Base-by-base conservation (phyloP, 2,113 vertebrate genomes). In the Jaculus jaculus region DNA sequence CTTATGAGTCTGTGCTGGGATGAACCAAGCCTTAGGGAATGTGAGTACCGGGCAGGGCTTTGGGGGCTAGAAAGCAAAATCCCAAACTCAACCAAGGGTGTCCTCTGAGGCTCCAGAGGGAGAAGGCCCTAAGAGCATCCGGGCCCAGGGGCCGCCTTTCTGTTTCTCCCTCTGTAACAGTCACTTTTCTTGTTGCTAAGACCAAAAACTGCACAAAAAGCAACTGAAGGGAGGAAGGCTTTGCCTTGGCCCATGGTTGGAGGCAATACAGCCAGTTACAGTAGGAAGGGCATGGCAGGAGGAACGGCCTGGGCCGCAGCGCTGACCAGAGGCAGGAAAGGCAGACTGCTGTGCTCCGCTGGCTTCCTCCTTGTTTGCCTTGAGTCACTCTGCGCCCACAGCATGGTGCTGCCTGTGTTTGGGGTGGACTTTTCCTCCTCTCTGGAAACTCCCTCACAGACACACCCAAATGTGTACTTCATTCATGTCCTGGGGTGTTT, bases 71-170 rank as follows among this genome's bases (percentile, higher is more conserved):
- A 58, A 72, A 18, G 5, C 32, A n/a, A 26, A 79, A 74, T 91
- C 72, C 15, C 63, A 16, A 63, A 39, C 12, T 34, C 34, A 69
- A 17, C 7, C 3, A 24, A 63, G 30, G 2, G 3, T 51, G 4
- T n/a, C 34, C 63, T 24, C 1, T 8, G 3, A 47, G 77, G 42
- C 23, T 12, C 58, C 30, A 3, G 7, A 21, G 7, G 0, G 2
- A 23, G 34, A 3, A 37, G 63, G 2, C 47, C 7, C 0, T 7
- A 1, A 61, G 32, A 23, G 13, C n/a, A 23, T 3, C 17, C 2
- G 20, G 82, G 54, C n/a, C 21, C 65, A 42, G 65, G 42, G 63
- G 1, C 4, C 0, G 0, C 23, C 47, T 23, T 32, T 20, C 37
- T 82, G 61, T 9, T 0, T 8, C 61, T 69, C 58, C 2, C 26